A percentile compares a stretch with the other conserved stretches of the same genome.
These are phyloP conservation scores for Trichonephila clavata DNA, from an alignment of 1,140 invertebrate genomes.

Conservation along the genomic window DNA sequence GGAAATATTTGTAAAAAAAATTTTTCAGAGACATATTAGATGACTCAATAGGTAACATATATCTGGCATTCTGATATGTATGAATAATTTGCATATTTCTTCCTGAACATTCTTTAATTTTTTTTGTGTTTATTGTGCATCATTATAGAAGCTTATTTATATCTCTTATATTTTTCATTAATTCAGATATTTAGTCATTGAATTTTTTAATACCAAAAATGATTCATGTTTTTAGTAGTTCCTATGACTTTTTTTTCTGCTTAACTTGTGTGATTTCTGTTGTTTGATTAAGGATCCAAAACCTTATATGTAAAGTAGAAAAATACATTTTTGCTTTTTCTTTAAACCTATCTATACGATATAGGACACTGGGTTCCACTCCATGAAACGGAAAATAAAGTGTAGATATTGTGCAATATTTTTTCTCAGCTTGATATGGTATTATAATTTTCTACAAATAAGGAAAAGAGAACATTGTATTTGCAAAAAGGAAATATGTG, in stretches of 20 bases:
- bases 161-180: constrained; percentile 3
- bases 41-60: neutral
- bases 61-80: neutral
- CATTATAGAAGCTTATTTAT: neutral
- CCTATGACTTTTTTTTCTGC: neutral
- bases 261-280: neutral
- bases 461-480: no score
- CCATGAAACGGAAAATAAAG: neutral
- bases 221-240: neutral
- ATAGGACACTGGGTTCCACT: no score
- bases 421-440: neutral
- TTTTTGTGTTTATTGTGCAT: neutral
- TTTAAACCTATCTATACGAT: no score
- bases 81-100: neutral
- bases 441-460: no score
- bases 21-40: neutral
- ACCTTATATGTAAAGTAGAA: neutral
- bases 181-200: constrained; percentile 4
- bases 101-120: neutral
- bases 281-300: neutral
- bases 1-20: neutral
- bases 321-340: neutral
- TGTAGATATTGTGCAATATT: constrained; percentile 14
- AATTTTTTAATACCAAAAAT: constrained; percentile 4
- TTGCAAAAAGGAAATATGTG: no score